phyloP scores from a whole-genome alignment of 1,140 invertebrate species.

The Glossosoma conforme region DNA sequence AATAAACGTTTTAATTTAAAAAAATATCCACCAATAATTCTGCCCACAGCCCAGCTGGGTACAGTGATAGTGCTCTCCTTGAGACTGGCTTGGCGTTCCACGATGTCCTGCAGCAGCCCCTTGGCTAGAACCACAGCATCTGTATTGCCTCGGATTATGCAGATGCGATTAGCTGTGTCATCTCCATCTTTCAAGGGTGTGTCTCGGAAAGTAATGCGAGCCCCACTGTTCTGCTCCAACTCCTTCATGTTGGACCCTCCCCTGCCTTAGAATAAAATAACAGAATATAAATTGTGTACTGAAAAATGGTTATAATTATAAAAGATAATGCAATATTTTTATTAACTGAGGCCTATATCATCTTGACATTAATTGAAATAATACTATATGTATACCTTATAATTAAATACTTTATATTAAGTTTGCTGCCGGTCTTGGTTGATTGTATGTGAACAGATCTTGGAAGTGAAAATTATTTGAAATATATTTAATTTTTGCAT shows the following conservation, averaged over 20 bases:
- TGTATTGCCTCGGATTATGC: slow-evolving; percentile 59
- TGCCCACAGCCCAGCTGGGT: slow-evolving; percentile 57
- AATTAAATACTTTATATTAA: too few species aligned
- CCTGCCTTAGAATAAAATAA: slow-evolving; percentile 59
- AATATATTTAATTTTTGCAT: too few species aligned
- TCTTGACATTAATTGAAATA: too few species aligned
- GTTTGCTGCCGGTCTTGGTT: too few species aligned
- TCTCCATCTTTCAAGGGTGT: slow-evolving; percentile 45
- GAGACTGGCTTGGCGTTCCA: slow-evolving; percentile 61
- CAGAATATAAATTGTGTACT: too few species aligned
- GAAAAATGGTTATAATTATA: slow-evolving; percentile 9
- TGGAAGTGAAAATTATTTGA: too few species aligned
- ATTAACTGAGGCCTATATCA: too few species aligned
- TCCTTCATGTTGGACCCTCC: slow-evolving; percentile 62
- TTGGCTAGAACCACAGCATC: slow-evolving; percentile 64
- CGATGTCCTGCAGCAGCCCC: slow-evolving; percentile 63
- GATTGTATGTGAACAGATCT: too few species aligned
- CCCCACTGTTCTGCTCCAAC: slow-evolving; percentile 65
- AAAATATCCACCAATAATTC: slow-evolving; percentile 58
- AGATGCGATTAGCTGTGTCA: slow-evolving; percentile 51
- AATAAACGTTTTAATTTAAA: too few species aligned
- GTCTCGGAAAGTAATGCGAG: slow-evolving; percentile 59
- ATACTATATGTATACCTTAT: too few species aligned
- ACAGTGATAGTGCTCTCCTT: slow-evolving; percentile 61
- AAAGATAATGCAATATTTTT: slow-evolving; percentile 3